Percentiles rank a stretch among this genome's conserved stretches.
Conservation (phyloP, 1,140 invertebrate genomes). For the Drosophila lacertosa region DNA sequence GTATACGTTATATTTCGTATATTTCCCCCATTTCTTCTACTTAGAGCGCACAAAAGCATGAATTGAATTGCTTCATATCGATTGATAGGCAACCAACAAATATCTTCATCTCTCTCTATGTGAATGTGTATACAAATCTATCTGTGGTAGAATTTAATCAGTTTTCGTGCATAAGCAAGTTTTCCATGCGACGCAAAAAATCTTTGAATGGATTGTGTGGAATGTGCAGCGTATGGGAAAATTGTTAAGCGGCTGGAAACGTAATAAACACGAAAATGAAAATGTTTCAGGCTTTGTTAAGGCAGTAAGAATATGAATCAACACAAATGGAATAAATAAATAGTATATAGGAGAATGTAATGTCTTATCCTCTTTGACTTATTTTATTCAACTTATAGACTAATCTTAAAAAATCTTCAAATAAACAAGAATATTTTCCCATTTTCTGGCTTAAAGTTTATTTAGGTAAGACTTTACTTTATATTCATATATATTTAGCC, state of each 20-base stretch:
- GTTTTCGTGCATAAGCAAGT: slow-evolving; percentile 56
- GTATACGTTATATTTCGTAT: slow-evolving; percentile 44
- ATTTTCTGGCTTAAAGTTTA: not conserved
- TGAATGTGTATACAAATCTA: not conserved
- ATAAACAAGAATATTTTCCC: no score
- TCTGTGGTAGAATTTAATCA: slow-evolving; percentile 67
- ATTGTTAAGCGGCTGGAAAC: slow-evolving; percentile 56
- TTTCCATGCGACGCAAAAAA: slow-evolving; percentile 32
- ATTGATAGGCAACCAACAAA: slow-evolving; percentile 48
- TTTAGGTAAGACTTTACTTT: not conserved
- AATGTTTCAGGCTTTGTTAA: slow-evolving; percentile 54
- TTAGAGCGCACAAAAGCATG: slow-evolving; percentile 8
- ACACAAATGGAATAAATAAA: not conserved
- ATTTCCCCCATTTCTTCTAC: slow-evolving; percentile 2
- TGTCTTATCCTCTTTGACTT: not conserved
- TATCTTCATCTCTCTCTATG: slow-evolving; percentile 20
- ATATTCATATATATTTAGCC: not conserved
- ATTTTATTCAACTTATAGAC: no score
- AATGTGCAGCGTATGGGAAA: slow-evolving; percentile 25
- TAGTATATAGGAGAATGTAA: not conserved
- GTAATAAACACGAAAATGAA: slow-evolving; percentile 58
- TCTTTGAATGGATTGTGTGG: slow-evolving; percentile 32
- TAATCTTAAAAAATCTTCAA: no score
- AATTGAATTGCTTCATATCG: slow-evolving; percentile 57
- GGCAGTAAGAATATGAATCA: slow-evolving; percentile 11